Base-by-base conservation (phyloP, 2,888 invertebrate species). In the Rosalia funebris region DNA sequence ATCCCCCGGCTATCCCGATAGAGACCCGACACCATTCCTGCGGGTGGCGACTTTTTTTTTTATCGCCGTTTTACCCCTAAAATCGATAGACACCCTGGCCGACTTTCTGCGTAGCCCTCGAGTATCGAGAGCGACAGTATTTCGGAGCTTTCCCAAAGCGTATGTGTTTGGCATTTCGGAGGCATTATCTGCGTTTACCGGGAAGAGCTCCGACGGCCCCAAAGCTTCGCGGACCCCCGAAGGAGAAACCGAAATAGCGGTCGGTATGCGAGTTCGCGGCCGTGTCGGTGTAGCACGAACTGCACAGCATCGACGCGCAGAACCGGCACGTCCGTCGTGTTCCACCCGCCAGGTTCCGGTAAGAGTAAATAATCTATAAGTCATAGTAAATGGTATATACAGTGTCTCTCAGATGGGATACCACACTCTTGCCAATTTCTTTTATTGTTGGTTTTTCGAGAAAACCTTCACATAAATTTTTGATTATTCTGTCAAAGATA, bases 111-210 rank as follows among this genome's bases (percentile, higher is more conserved):
- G 25, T 7, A 5, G 25, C 25, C 25, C 4, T 7, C 7, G 7
- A 5, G 3, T 25, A 25, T 25, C 25, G 25, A 7, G 25, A 25
- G 25, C 25, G 25, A 7, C 7, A 7, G 7, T 7, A 25, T 3
- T 25, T 25, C 25, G 7, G 25, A 25, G 3, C 4, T 3, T 25
- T 25, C 25, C n/a, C 25, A n/a, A n/a, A 34, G 11, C 11, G 34
- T 34, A 34, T 34, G 34, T n/a, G 34, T 34, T 34, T 34, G 34
- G 34, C 34, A 34, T 34, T 34, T 34, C 34, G 34, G 34, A 34
- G 5, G 34, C 34, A 34, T 34, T 34, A 34, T 34, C 34, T n/a
- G 10, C 34, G 34, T 34, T 34, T 34, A 34, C 34, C 11, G 34
- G 25, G 25, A 7, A 25, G 25, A 7, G 25, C 25, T 3, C 4